Percentiles rank a stretch among this genome's conserved stretches.
phyloP scores from a whole-genome alignment of 2,888 invertebrate species.

The Adineta ricciae region DNA sequence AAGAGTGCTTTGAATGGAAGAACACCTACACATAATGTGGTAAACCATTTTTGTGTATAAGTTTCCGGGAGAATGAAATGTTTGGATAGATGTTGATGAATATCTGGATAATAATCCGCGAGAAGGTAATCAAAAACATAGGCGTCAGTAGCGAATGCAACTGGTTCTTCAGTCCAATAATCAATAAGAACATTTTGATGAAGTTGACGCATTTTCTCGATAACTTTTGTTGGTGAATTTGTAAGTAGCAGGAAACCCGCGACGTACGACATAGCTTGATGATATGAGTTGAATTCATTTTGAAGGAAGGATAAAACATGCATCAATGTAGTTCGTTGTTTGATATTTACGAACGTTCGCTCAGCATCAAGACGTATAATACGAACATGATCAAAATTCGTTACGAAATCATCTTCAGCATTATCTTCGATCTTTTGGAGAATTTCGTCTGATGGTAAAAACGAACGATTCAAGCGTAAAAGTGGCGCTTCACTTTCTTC shows the following conservation, averaged over 20 bases:
- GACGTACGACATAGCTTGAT: background rate
- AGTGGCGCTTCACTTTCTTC: background rate
- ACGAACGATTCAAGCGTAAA: background rate
- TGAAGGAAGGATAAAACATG: background rate
- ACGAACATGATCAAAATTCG: background rate
- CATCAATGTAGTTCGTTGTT: background rate
- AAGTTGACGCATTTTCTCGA: background rate
- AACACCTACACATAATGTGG: background rate
- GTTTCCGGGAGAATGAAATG: background rate
- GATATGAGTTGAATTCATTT: background rate
- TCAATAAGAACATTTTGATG: background rate
- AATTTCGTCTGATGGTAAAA: background rate
- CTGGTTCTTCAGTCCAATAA: background rate
- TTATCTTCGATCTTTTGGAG: background rate
- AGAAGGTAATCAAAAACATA: background rate
- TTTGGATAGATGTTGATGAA: background rate
- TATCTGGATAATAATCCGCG: background rate
- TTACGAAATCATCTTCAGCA: background rate
- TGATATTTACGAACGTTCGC: background rate
- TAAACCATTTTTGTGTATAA: conserved; percentile 7
- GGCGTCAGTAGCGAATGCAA: background rate
- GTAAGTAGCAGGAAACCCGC: background rate
- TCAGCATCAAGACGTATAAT: background rate
- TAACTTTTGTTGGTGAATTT: background rate
- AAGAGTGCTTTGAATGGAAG: conserved; percentile 1